Conservation (phyloP, 1,140 invertebrate species). For the Asbolus verrucosus region DNA sequence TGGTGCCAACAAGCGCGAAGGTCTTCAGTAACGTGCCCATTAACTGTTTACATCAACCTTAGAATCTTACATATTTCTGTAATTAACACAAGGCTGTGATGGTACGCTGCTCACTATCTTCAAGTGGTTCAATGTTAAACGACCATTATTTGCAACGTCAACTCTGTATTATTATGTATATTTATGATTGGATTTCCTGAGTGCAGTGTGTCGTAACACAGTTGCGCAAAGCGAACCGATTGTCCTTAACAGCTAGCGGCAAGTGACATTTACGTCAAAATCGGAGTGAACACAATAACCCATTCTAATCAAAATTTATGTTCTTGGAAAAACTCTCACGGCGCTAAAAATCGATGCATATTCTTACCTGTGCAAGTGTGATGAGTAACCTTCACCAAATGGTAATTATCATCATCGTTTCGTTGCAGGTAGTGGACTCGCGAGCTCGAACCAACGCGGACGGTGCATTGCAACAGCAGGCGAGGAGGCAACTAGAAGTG, state of each 20-base stretch:
- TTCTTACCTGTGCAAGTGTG: constrained; percentile 45
- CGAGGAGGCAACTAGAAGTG: constrained; percentile 69
- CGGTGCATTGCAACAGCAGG: constrained; percentile 65
- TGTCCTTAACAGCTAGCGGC: constrained; percentile 27
- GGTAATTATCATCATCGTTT: constrained; percentile 48
- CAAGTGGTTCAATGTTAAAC: constrained; percentile 48
- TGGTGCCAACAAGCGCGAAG: constrained; percentile 48
- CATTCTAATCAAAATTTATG: constrained; percentile 23
- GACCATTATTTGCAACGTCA: constrained; percentile 30
- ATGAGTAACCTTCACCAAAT: constrained; percentile 53
- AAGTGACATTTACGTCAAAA: constrained; percentile 46
- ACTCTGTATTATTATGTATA: constrained; percentile 10
- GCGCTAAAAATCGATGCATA: constrained; percentile 13
- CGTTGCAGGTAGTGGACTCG: constrained; percentile 68
- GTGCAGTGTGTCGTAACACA: constrained; percentile 8
- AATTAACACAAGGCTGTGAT: constrained; percentile 58
- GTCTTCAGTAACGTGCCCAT: constrained; percentile 48
- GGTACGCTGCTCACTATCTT: constrained; percentile 51
- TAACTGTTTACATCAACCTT: constrained; percentile 50
- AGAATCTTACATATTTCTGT: constrained; percentile 50
- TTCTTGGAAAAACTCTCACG: constrained; percentile 5
- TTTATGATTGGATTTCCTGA: constrained; percentile 26
- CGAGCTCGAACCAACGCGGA: constrained; percentile 64
- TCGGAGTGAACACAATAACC: too few species aligned
- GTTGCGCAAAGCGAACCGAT: constrained; percentile 27